Evolutionary conservation across 2,797 vertebrate species (phyloP).

Genomic region (Tenualosa ilisha): DNA sequence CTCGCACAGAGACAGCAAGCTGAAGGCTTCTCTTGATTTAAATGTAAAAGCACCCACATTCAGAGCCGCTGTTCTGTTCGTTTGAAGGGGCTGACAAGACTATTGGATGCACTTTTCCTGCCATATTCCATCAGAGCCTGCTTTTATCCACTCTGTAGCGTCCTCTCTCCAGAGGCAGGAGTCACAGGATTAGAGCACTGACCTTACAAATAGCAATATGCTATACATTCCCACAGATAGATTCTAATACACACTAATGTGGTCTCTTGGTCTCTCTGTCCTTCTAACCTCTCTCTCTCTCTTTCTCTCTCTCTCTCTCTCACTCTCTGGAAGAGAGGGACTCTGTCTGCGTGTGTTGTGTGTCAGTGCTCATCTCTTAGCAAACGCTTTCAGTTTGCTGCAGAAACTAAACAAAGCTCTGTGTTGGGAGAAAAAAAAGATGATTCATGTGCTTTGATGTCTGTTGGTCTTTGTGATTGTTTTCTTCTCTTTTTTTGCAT

Average conservation of each 20-base stretch:
- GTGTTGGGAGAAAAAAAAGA: background rate
- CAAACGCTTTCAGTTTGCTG: background rate
- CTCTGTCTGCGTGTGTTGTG: background rate
- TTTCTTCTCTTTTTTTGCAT: conserved; percentile 31
- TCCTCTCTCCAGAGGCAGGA: background rate
- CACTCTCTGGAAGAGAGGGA: background rate
- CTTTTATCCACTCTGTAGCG: background rate
- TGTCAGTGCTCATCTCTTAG: background rate
- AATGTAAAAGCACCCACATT: background rate
- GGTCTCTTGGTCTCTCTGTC: background rate
- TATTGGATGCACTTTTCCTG: background rate
- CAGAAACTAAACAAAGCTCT: background rate
- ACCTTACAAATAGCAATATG: conserved; percentile 1
- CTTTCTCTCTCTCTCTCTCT: background rate
- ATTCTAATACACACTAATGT: background rate
- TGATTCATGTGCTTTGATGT: conserved; percentile 46
- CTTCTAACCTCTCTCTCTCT: background rate
- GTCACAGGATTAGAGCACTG: background rate
- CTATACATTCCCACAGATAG: background rate
- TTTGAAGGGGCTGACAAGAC: background rate
- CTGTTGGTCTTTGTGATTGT: conserved; percentile 49
- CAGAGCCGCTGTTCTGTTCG: background rate
- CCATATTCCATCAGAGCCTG: background rate
- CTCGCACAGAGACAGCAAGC: background rate
- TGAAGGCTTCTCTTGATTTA: background rate